Base-by-base conservation (phyloP, 1,140 invertebrate genomes). In the Aradophagus sp. region DNA sequence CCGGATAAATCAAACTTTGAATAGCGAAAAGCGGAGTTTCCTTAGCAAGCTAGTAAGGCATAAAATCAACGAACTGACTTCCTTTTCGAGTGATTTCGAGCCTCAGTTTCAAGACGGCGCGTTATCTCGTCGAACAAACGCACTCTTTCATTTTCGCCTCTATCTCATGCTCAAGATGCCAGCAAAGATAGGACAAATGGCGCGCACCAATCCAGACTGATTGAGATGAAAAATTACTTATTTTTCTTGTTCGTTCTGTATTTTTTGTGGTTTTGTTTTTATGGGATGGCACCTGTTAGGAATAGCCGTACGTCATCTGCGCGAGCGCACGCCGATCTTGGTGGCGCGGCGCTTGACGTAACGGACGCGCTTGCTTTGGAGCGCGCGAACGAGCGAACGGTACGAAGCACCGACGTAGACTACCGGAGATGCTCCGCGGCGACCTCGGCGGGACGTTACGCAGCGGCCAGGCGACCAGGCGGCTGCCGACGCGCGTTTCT, bases 401-500 rank as follows among this genome's bases (percentile, higher is more conserved):
- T 20, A 5, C 7, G 15, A 34, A 50, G 32, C 13, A 48, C 61
- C 61, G 61, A 55, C 41, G 34, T 35, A 45, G 31, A 65, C 61
- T 65, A 65, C n/a, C n/a, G n/a, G 41, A 42, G 29, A 34, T 39
- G 38, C 27, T 47, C 23, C 0, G n/a, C 12, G 38, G 32, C 59
- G 34, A 58, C 41, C 41, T 58, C 53, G 20, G 29, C 17, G 14
- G 44, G 55, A 61, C 41, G 67, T 61, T 48, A 36, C 59, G 59
- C 59, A 35, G 45, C 50, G 42, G 42, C 36, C 48, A 13, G 61
- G 32, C 50, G 50, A 63, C 29, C 45, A 26, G 36, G 32, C 59
- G 35, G 44, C 56, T 44, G 47, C 41, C 34, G 52, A 71, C 59
- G 52, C 52, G 39, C 68, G 68, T 47, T 66, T 72, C 68, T 65